Evolutionary conservation across 1,140 invertebrate genomes (phyloP), one percentile per base, ranked within the genome.

Genomic region (Pissodes strobi): DNA sequence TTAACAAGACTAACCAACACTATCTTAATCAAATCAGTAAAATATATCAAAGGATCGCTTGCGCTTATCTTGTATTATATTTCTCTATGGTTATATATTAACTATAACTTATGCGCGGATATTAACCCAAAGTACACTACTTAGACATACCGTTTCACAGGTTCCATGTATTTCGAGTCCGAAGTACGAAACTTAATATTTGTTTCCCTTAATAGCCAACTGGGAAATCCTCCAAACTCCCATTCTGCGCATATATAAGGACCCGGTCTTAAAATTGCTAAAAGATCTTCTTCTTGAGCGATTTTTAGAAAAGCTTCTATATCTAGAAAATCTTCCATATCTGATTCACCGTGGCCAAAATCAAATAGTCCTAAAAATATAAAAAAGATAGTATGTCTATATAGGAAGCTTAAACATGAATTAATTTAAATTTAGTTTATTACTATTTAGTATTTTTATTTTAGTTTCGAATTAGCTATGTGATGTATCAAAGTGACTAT

Each of bases 231-330:
- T 12, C 80, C 79, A 61, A 81, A 82, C 58, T 90, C 88, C 74
- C 87, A 85, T 79, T 91, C 90, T 25, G 92, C 93, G 79, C 94
- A 96, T 60, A 97, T 97, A 69, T 94, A 98, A 0, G 96, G 96
- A 0, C 96, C 96, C 1, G 92, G 87, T 57, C 95, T 80, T 0
- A 99, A 76, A 23, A 98, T 86, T 0, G 97, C 92, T 19, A 90
- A 77, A 22, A 98, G 78, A 61, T 87, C 91, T 76, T 92, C 87
- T 70, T 92, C 86, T 63, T 93, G 83, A 0, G 94, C 94, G 3
- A 87, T 80, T 68, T 87, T 80, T n/a, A 98, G 81, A 74, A 95
- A 97, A 46, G 82, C 70, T 15, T 82, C 75, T 6, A 82, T 49
- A 67, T 80, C 83, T 77, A 69, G 34, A 82, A 73, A 74, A 78